A percentile compares a stretch with the other conserved stretches of the same genome.
These are phyloP conservation scores for Simalia tracyae DNA, from an alignment of 2,797 vertebrate species.

Conservation along the genomic window DNA sequence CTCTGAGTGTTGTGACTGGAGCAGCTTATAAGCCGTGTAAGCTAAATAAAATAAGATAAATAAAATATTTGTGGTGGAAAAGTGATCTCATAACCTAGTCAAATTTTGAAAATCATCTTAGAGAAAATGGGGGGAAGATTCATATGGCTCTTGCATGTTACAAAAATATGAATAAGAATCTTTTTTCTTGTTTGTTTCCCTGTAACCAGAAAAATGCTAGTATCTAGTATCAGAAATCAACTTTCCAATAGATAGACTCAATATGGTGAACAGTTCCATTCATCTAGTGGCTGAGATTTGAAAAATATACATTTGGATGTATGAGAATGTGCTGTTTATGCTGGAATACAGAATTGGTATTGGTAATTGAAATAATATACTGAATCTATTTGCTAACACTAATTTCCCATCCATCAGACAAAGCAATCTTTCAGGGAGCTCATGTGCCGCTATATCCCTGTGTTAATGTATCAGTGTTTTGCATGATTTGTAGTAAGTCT, in stretches of 20 bases:
- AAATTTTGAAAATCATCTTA: neutral
- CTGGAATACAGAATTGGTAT: neutral
- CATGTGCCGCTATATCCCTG: neutral
- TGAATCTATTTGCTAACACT: neutral
- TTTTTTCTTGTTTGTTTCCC: neutral
- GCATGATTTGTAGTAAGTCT: neutral
- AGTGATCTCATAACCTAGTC: neutral
- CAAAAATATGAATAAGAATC: neutral
- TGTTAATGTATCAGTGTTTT: neutral
- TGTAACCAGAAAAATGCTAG: neutral
- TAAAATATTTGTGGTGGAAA: neutral
- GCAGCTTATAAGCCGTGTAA: neutral
- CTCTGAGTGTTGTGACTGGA: neutral
- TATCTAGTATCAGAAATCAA: neutral
- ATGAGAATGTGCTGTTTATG: neutral
- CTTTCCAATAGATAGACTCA: neutral
- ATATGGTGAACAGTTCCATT: neutral
- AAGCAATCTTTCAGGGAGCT: neutral
- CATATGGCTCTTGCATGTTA: neutral
- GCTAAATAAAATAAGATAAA: neutral
- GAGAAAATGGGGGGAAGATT: neutral
- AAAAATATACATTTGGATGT: neutral
- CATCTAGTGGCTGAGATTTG: neutral
- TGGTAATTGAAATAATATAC: neutral
- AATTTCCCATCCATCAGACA: neutral